phyloP scores from a whole-genome alignment of 2,113 vertebrate genomes.

The Bos indicus region DNA sequence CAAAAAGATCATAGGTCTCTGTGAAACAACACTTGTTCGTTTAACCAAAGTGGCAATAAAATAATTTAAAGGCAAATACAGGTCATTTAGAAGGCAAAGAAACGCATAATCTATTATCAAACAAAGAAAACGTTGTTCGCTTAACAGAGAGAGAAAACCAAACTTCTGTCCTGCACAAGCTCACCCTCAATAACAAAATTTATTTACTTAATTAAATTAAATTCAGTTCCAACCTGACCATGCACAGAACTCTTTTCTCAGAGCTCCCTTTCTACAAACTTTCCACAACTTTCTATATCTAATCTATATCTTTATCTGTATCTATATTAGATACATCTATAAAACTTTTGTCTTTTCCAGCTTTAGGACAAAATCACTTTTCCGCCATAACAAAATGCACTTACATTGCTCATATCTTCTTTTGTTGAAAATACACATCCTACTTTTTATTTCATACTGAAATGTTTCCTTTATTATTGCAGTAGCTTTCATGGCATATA shows the following conservation, averaged over 20 bases:
- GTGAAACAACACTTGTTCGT: not conserved
- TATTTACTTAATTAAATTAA: not conserved
- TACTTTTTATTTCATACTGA: not conserved
- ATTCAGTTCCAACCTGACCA: not conserved
- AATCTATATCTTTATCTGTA: not conserved
- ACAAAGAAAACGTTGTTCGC: not conserved
- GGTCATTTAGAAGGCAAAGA: not conserved
- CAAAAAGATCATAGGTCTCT: not conserved
- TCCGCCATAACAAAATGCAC: not conserved
- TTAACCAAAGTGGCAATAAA: not conserved
- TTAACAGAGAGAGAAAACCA: not conserved
- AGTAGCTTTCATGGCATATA: not conserved
- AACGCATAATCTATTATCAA: not conserved
- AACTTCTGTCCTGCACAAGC: not conserved
- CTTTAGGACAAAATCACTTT: not conserved
- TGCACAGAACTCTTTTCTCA: not conserved
- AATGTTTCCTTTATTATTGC: not conserved
- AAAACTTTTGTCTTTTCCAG: not conserved
- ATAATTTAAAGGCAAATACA: not conserved
- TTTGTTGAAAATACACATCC: not conserved
- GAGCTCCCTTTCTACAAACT: not conserved
- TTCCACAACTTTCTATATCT: not conserved
- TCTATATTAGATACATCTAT: not conserved
- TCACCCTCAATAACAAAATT: not conserved
- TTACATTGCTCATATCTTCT: not conserved